A percentile compares a stretch with the other conserved stretches of the same genome.
Evolutionary conservation across 2,888 invertebrate species (phyloP).

Genomic region (Nemotelus nigrinus): DNA sequence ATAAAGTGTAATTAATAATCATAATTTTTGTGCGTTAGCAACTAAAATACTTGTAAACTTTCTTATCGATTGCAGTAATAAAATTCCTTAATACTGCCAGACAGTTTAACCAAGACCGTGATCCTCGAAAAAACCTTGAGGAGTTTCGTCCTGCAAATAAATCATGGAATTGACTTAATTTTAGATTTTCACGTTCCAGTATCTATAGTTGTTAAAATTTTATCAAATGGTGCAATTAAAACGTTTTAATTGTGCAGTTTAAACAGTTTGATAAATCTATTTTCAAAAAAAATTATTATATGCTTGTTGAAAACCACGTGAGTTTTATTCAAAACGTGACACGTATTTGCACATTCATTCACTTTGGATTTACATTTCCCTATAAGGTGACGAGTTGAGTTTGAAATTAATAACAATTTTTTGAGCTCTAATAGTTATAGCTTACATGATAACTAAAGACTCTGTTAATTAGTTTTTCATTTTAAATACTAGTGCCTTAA

Average conservation of each 20-base stretch:
- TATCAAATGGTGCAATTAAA: not conserved
- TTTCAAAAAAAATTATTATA: not conserved
- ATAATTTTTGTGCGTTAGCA: slow-evolving; percentile 15
- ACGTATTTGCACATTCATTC: too few relatives aligned
- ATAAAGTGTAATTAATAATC: slow-evolving; percentile 12
- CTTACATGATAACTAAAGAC: too few relatives aligned
- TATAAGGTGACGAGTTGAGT: too few relatives aligned
- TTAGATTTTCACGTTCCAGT: not conserved
- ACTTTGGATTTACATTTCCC: too few relatives aligned
- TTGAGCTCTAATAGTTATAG: too few relatives aligned
- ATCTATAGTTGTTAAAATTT: not conserved
- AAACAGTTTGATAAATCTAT: not conserved
- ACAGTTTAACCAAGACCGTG: slow-evolving; percentile 88
- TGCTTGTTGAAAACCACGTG: too few relatives aligned
- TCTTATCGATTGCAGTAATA: slow-evolving; percentile 28
- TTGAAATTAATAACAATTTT: too few relatives aligned
- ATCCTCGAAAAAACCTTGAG: slow-evolving; percentile 99
- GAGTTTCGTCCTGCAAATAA: slow-evolving; percentile 95
- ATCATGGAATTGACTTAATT: slow-evolving; percentile 38
- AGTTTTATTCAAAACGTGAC: too few relatives aligned
- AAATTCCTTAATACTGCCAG: slow-evolving; percentile 5
- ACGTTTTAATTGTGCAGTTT: too few relatives aligned
- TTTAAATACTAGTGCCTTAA: too few relatives aligned
- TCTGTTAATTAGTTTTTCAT: too few relatives aligned
- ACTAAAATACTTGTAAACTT: slow-evolving; percentile 27